Percentiles rank a stretch among this genome's conserved stretches.
Evolutionary conservation across 2,888 invertebrate genomes (phyloP).

Genomic region (Thera obeliscata): DNA sequence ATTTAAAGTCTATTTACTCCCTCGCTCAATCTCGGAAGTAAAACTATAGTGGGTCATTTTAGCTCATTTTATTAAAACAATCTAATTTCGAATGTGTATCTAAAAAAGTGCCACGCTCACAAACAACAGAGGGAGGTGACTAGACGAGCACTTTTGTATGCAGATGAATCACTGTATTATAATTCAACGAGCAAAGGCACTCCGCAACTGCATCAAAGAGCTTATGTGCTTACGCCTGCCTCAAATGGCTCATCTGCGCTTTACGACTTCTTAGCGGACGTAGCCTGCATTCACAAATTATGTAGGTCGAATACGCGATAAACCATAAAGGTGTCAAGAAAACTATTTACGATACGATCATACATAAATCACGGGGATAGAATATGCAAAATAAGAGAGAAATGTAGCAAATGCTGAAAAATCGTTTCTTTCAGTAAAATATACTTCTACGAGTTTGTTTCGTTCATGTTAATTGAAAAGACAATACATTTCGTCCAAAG

Average conservation of each 20-base stretch:
- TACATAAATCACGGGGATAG: conserved; percentile 5
- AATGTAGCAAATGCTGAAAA: conserved; percentile 4
- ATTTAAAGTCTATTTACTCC: too few species aligned
- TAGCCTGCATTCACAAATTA: conserved; percentile 33
- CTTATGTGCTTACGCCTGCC: conserved; percentile 39
- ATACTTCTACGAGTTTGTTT: conserved; percentile 1
- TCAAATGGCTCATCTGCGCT: conserved; percentile 40
- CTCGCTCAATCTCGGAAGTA: too few species aligned
- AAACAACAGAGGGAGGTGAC: background rate
- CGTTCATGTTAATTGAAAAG: conserved; percentile 10
- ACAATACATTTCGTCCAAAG: conserved; percentile 15
- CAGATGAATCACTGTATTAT: conserved; percentile 11
- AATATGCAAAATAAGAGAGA: conserved; percentile 10
- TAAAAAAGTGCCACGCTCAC: too few species aligned
- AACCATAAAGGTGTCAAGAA: conserved; percentile 23
- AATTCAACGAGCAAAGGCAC: conserved; percentile 19
- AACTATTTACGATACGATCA: conserved; percentile 19
- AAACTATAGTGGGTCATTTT: too few species aligned
- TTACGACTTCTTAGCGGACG: conserved; percentile 38
- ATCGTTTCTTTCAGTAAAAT: background rate
- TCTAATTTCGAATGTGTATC: too few species aligned
- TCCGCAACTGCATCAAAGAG: conserved; percentile 37
- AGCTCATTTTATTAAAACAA: too few species aligned
- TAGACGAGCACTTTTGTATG: background rate
- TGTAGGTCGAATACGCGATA: conserved; percentile 33